Evolutionary conservation across 2,888 invertebrate species (phyloP).

Genomic region (Tenthredo scrophulariae): DNA sequence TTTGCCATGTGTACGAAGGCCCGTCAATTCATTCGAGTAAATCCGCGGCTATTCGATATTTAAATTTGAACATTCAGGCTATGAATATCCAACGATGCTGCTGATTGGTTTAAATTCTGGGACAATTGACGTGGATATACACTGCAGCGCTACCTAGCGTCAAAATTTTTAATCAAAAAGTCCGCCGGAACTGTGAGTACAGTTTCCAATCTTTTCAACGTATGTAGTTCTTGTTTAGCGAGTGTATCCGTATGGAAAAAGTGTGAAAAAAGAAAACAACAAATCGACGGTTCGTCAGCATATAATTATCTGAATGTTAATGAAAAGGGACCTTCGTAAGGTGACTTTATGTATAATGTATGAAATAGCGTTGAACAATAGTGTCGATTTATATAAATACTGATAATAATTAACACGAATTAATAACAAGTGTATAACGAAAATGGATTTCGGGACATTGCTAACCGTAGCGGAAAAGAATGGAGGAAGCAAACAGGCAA

Average conservation of each 20-base stretch:
- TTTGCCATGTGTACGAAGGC: background rate
- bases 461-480: constrained; percentile 83
- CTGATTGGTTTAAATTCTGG: background rate
- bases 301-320: constrained; percentile 31
- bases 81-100: background rate
- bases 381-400: background rate
- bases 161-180: background rate
- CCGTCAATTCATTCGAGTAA: background rate
- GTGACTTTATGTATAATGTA: constrained; percentile 13
- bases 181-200: background rate
- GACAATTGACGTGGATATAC: background rate
- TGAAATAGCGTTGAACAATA: background rate
- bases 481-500: constrained; percentile 76
- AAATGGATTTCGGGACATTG: constrained; percentile 84
- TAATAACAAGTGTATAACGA: background rate
- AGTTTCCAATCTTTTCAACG: background rate
- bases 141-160: background rate
- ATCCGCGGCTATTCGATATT: background rate
- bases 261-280: constrained; percentile 17
- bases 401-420: background rate
- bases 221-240: background rate
- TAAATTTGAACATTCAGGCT: background rate
- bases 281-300: constrained; percentile 18
- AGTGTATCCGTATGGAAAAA: constrained; percentile 32
- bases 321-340: background rate